Evolutionary conservation across 2,888 invertebrate genomes (phyloP).

Genomic region (Bursaphelenchus okinawaensis): DNA sequence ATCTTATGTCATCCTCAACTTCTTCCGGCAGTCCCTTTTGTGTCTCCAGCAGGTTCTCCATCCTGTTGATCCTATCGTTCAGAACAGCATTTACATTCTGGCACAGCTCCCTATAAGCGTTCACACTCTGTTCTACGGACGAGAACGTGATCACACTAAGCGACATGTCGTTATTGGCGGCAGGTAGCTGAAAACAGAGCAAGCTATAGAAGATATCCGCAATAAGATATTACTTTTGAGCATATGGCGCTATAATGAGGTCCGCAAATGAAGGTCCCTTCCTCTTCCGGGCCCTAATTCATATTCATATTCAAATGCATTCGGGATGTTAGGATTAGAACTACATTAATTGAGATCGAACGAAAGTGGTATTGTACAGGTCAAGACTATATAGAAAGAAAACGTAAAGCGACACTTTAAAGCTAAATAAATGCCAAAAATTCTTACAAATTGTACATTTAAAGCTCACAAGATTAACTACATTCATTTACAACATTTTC

Average conservation of each 20-base stretch:
- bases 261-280: background rate
- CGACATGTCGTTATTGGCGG: background rate
- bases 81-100: background rate
- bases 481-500: no score
- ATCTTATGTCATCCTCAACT: constrained; percentile 9
- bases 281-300: background rate
- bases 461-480: no score
- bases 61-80: background rate
- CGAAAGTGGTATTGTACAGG: background rate
- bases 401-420: no score
- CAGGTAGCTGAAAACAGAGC: background rate
- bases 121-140: background rate
- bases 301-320: background rate
- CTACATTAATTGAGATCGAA: background rate
- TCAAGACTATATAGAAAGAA: background rate
- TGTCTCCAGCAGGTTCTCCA: constrained; percentile 3
- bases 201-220: no score
- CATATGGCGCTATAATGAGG: background rate
- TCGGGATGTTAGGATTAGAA: background rate
- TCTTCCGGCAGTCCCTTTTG: constrained; percentile 4
- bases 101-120: background rate
- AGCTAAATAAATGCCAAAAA: no score
- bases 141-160: background rate
- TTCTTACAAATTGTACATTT: no score
- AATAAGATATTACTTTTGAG: background rate